Base-by-base conservation (phyloP, 2,797 vertebrate genomes). In the Spinus pinus region DNA sequence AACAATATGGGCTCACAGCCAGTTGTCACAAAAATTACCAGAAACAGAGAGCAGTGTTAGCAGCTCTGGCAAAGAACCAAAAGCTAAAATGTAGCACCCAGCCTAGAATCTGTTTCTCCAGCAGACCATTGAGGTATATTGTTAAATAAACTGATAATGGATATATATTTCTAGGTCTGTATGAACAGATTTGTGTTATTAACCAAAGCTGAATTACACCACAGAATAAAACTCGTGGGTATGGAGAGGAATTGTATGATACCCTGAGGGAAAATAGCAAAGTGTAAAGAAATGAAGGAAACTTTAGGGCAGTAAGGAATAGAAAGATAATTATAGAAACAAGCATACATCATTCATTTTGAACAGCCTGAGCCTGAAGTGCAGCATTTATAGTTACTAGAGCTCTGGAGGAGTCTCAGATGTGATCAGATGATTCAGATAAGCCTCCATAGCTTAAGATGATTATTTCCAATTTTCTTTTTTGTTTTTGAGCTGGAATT, bases 341-440 rank as follows among this genome's bases (percentile, higher is more conserved):
- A 72, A 53, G 33, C n/a, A 79, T 25, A 10, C n/a, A 71, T 74
- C 75, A 54, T 57, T 86, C 23, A 72, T 75, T 93, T 88, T 71
- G 33, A 93, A n/a, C 30, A 85, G 37, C 49, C 56, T 70, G 73
- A 72, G 33, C 84, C 13, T 51, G 66, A 66, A 78, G 44, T 64
- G 69, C 30, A 74, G n/a, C 60, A 47, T 90, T 82, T 94, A 42
- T 56, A 85, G 33, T 77, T 65, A 66, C 6, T 22, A 81, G 47
- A 85, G 72, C 42, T 91, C 81, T 70, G 73, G 70, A 88, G 56
- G 75, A 91, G 42, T 73, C 46, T 54, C 67, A 92, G 57, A 88
- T 82, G 49, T 82, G 74, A 90, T 91, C 73, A 66, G 60, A 69
- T 95, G 71, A 87, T 92, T 94, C 71, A 93, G 71, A 93, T 60